A percentile compares a stretch with the other conserved stretches of the same genome.
Evolutionary conservation across 2,113 vertebrate species (phyloP).

Genomic region (Platysternon megacephalum): DNA sequence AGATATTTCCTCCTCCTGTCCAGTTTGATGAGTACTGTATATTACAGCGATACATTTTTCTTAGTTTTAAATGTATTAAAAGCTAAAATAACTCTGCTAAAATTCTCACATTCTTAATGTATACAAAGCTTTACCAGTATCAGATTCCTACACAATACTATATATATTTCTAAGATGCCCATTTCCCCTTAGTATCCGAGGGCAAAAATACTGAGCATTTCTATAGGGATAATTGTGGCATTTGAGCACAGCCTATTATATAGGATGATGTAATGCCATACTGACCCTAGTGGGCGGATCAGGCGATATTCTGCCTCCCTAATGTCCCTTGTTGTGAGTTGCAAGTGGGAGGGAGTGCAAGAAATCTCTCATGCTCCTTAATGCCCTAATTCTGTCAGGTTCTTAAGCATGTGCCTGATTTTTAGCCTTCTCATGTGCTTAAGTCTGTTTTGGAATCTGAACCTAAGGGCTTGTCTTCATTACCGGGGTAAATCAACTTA

Average conservation of each 20-base stretch:
- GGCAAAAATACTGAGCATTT: neutral
- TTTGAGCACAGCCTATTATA: neutral
- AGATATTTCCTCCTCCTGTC: constrained; percentile 2
- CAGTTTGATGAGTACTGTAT: neutral
- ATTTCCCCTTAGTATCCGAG: neutral
- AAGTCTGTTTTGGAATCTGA: neutral
- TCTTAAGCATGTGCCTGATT: neutral
- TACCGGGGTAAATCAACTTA: too few relatives aligned
- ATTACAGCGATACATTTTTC: constrained; percentile 1
- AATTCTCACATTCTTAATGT: neutral
- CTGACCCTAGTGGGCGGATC: rapidly evolving
- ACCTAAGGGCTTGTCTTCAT: too few relatives aligned
- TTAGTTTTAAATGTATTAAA: constrained; percentile 19
- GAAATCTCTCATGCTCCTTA: neutral
- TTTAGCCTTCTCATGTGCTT: rapidly evolving
- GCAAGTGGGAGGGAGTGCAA: neutral
- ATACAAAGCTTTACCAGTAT: neutral
- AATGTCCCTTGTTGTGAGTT: neutral
- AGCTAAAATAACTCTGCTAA: neutral
- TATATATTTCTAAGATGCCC: neutral
- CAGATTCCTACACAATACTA: neutral
- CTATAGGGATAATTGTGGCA: neutral
- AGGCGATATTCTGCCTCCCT: neutral
- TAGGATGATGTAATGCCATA: rapidly evolving
- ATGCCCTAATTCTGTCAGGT: rapidly evolving